Evolutionary conservation across 2,888 invertebrate genomes (phyloP).

Genomic region (Troides helena): DNA sequence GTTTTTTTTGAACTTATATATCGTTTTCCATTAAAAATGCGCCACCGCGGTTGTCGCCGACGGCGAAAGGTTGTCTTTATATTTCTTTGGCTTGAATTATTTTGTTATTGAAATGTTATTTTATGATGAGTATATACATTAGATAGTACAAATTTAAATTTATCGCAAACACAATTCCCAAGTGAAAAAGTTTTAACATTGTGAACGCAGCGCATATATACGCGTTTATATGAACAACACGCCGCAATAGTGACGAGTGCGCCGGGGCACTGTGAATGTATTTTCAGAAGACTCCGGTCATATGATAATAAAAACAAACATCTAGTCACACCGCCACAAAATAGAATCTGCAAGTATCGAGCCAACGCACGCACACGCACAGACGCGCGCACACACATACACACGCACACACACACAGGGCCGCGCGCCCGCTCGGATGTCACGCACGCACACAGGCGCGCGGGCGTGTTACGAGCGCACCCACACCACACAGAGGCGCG

Average conservation of each 20-base stretch:
- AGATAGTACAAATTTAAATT: too few species aligned
- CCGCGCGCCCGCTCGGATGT: conserved; percentile 64
- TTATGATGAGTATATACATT: too few species aligned
- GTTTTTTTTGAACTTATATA: too few species aligned
- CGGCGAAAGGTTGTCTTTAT: not conserved
- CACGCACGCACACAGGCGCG: conserved; percentile 56
- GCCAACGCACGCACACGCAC: conserved; percentile 61
- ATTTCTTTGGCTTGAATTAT: too few species aligned
- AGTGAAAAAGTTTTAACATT: too few species aligned
- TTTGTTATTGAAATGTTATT: too few species aligned
- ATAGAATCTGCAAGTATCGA: conserved; percentile 75
- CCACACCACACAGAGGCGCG: conserved; percentile 47
- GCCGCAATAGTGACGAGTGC: not conserved
- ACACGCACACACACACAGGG: conserved; percentile 24
- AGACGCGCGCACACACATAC: too few species aligned
- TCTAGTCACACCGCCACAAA: conserved; percentile 72
- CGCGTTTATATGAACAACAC: not conserved
- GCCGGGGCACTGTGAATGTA: conserved; percentile 12
- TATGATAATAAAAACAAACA: conserved; percentile 81
- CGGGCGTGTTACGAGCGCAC: conserved; percentile 41
- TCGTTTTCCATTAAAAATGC: not conserved
- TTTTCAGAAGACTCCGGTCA: conserved; percentile 64
- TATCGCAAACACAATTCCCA: too few species aligned
- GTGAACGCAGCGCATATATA: too few species aligned
- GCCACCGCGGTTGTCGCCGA: not conserved